Percentiles rank a stretch among this genome's conserved stretches.
Evolutionary conservation across 2,113 vertebrate species (phyloP).

Genomic region (Tamias sibiricus): DNA sequence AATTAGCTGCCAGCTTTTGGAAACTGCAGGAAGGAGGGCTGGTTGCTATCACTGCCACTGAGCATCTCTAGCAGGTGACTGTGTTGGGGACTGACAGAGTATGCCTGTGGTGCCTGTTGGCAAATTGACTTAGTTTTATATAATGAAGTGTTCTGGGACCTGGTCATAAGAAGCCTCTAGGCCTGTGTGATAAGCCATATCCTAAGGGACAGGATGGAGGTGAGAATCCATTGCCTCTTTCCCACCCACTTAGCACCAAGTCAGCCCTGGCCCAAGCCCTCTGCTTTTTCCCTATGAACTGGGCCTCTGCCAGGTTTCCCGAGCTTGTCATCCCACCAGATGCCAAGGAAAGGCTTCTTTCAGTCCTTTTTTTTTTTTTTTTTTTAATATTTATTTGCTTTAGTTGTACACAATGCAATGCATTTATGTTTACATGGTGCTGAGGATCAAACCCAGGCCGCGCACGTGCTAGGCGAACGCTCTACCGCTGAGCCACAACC

Average conservation of each 20-base stretch:
- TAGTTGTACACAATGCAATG: too few species aligned
- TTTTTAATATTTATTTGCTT: too few species aligned
- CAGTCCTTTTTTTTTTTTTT: too few species aligned
- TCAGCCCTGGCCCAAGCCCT: not conserved
- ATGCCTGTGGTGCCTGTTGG: not conserved
- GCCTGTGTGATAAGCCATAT: not conserved
- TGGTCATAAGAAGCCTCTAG: not conserved
- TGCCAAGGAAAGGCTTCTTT: conserved; percentile 16
- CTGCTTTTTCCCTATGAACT: not conserved
- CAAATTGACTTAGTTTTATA: not conserved
- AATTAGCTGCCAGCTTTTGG: not conserved
- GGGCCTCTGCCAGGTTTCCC: not conserved
- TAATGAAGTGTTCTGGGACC: not conserved
- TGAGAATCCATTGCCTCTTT: not conserved
- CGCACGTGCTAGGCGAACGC: too few species aligned
- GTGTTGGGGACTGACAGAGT: not conserved
- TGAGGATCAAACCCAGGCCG: too few species aligned
- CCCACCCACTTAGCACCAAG: not conserved
- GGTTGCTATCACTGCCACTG: not conserved
- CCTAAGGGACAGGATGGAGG: not conserved
- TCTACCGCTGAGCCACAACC: too few species aligned
- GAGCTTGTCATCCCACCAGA: not conserved
- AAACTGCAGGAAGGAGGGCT: not conserved
- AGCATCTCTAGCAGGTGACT: not conserved
- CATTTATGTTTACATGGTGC: too few species aligned